These are phyloP conservation scores for Regulus satrapa DNA, from an alignment of 2,113 vertebrate species.

Conservation along the genomic window DNA sequence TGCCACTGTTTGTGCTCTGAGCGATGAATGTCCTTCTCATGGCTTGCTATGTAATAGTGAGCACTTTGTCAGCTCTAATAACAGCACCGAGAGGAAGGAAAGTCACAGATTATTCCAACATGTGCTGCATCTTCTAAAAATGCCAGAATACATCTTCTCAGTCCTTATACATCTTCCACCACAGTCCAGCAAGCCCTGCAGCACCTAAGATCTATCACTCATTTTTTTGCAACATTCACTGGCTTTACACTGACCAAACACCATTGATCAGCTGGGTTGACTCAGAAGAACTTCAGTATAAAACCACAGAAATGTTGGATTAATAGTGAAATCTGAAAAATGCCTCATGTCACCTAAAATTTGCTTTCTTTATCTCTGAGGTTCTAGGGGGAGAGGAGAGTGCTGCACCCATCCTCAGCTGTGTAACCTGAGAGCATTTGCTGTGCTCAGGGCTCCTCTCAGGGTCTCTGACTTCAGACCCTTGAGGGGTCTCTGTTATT, in stretches of 20 bases:
- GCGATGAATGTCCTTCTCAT: background rate
- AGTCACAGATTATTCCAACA: background rate
- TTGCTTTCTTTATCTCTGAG: background rate
- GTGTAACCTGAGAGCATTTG: background rate
- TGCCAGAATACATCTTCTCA: background rate
- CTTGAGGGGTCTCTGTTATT: background rate
- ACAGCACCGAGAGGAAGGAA: background rate
- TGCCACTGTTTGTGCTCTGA: background rate
- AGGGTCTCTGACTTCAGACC: background rate
- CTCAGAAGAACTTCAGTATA: background rate
- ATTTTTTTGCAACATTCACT: background rate
- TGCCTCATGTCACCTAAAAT: background rate
- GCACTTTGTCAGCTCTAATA: accelerated
- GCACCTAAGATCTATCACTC: background rate
- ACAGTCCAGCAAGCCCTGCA: background rate
- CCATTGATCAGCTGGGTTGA: background rate
- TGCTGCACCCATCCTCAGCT: background rate
- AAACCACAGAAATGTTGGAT: background rate
- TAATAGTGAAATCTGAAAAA: background rate
- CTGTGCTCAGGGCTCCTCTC: background rate
- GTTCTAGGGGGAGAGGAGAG: background rate
- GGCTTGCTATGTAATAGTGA: accelerated
- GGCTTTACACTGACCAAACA: background rate
- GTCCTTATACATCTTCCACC: background rate
- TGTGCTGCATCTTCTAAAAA: background rate